Conservation (phyloP, 2,888 invertebrate genomes). For the Gonocerus acuteangulatus region DNA sequence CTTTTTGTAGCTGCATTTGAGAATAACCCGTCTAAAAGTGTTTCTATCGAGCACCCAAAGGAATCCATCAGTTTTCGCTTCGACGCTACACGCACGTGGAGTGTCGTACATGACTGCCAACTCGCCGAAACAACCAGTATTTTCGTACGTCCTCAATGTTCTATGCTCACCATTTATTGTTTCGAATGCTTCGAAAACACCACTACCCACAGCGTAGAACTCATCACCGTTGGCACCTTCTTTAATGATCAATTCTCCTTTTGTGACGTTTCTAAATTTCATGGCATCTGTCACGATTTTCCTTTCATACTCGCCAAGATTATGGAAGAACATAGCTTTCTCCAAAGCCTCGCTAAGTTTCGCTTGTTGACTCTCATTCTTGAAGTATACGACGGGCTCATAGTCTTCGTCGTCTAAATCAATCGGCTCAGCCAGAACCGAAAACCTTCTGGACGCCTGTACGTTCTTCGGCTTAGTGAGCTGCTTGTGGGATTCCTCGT, state of each 20-base stretch:
- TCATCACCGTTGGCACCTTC: constrained; percentile 97
- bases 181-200: constrained; percentile 66
- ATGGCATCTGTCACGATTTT: constrained; percentile 93
- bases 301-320: constrained; percentile 65
- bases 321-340: constrained; percentile 88
- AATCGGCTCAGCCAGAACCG: constrained; percentile 93
- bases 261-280: constrained; percentile 84
- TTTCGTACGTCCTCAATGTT: constrained; percentile 76
- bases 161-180: constrained; percentile 48
- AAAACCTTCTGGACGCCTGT: constrained; percentile 75
- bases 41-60: constrained; percentile 98
- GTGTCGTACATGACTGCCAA: constrained; percentile 95
- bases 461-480: not conserved
- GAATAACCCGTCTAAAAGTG: constrained; percentile 89
- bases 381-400: constrained; percentile 58
- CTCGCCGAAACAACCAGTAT: constrained; percentile 89
- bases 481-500: not conserved
- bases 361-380: constrained; percentile 88
- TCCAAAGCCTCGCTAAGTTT: constrained; percentile 82
- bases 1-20: constrained; percentile 94
- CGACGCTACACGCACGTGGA: constrained; percentile 92
- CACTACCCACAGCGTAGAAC: constrained; percentile 89
- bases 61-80: constrained; percentile 71
- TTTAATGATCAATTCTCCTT: constrained; percentile 82
- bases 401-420: constrained; percentile 86